Evolutionary conservation across 2,888 invertebrate species (phyloP).

Genomic region (Tenthredo notha): DNA sequence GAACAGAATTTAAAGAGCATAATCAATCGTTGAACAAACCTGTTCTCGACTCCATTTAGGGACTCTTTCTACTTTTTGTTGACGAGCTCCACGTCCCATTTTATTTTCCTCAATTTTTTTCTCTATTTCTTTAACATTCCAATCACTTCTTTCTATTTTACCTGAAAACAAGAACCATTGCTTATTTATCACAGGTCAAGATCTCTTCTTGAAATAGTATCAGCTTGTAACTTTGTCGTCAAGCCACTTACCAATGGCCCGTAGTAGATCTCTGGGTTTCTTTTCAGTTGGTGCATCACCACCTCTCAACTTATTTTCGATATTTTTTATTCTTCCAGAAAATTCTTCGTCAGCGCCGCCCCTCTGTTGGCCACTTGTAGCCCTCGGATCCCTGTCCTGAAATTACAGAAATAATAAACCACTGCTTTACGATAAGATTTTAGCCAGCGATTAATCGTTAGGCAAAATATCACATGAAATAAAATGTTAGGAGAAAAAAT

Average conservation of each 20-base stretch:
- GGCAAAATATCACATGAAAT: slow-evolving; percentile 31
- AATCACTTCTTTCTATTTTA: slow-evolving; percentile 92
- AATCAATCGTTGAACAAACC: slow-evolving; percentile 72
- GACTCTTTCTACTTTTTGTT: slow-evolving; percentile 84
- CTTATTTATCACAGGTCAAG: neutral
- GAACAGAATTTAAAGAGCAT: slow-evolving; percentile 59
- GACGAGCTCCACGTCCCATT: slow-evolving; percentile 82
- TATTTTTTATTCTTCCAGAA: slow-evolving; percentile 84
- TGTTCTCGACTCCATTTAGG: slow-evolving; percentile 96
- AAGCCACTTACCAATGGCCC: slow-evolving; percentile 85
- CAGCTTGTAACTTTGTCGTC: neutral
- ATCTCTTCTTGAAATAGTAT: neutral
- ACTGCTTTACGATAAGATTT: neutral
- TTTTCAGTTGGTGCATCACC: slow-evolving; percentile 82
- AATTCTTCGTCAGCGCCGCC: slow-evolving; percentile 81
- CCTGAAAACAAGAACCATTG: slow-evolving; percentile 75
- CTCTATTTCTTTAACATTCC: slow-evolving; percentile 95
- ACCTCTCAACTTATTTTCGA: slow-evolving; percentile 89
- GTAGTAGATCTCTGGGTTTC: slow-evolving; percentile 91
- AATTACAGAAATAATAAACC: slow-evolving; percentile 55
- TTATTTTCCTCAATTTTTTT: slow-evolving; percentile 91
- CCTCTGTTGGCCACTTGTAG: slow-evolving; percentile 74
- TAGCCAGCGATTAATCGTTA: neutral
- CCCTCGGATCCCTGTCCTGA: slow-evolving; percentile 78
- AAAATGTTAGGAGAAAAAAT: slow-evolving; percentile 34